Conservation (phyloP, 1,140 invertebrate species). For the Tetramorium parvispinum region DNA sequence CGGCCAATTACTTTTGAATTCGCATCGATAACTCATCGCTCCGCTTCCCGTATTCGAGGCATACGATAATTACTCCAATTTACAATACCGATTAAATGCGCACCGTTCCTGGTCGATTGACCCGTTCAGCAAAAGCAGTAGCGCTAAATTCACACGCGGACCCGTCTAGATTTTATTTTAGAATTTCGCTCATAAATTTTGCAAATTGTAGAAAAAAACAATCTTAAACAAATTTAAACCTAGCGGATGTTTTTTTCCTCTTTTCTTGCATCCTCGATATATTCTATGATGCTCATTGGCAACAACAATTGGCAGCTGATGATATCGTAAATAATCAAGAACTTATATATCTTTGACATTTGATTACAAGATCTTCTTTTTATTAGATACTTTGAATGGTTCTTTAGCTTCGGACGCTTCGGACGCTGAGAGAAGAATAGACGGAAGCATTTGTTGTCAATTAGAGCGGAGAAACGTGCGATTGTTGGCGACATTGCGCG, state of each 20-base stretch:
- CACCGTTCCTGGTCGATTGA: not conserved
- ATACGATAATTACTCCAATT: conserved; percentile 37
- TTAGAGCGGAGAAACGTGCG: conserved; percentile 15
- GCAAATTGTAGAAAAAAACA: not conserved
- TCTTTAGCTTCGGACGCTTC: not conserved
- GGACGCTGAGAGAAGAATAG: conserved; percentile 1
- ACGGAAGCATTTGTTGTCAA: conserved; percentile 49
- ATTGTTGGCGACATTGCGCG: not conserved
- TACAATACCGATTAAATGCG: conserved; percentile 7
- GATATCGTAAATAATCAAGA: not conserved
- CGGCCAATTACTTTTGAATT: conserved; percentile 45
- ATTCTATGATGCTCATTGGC: not conserved
- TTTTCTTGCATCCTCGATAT: not conserved
- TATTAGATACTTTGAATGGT: not conserved
- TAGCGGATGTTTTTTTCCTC: not conserved
- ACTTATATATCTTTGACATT: not conserved
- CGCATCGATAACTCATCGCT: conserved; percentile 52
- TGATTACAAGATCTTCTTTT: not conserved
- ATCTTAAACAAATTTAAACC: not conserved
- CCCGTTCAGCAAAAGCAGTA: not conserved
- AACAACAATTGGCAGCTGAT: not conserved
- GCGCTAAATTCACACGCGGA: not conserved
- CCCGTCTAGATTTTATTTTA: conserved; percentile 1
- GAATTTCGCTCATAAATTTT: not conserved
- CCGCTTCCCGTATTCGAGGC: not conserved